Conservation (phyloP, 2,113 vertebrate species). For the Sardina pilchardus region DNA sequence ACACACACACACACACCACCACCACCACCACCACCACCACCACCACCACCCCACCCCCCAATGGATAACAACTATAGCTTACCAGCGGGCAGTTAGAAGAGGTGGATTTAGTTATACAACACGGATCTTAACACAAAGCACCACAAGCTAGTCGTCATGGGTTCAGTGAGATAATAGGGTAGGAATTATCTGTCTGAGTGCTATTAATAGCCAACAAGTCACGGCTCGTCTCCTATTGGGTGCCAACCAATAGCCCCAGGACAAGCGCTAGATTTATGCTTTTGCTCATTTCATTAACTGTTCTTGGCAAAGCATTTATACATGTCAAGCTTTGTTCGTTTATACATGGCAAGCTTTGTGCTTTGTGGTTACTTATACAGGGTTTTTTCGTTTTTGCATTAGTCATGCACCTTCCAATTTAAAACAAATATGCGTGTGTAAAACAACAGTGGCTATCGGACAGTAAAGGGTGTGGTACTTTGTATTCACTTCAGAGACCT, state of each 20-base stretch:
- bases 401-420: neutral
- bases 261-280: conserved; percentile 36
- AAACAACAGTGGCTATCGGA: neutral
- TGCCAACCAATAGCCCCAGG: conserved; percentile 55
- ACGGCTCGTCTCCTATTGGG: conserved; percentile 62
- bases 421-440: neutral
- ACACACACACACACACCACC: too few species aligned
- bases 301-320: conserved; percentile 45
- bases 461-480: neutral
- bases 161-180: conserved; percentile 66
- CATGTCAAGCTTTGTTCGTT: conserved; percentile 14
- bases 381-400: neutral
- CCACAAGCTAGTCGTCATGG: conserved; percentile 56
- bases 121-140: conserved; percentile 48
- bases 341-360: too few species aligned
- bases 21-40: too few species aligned
- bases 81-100: neutral
- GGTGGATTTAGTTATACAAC: conserved; percentile 57
- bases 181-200: conserved; percentile 71
- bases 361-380: neutral
- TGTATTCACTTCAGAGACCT: neutral
- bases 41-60: too few species aligned
- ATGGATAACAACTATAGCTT: neutral
- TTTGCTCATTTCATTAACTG: conserved; percentile 53
- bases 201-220: conserved; percentile 74